Conservation (phyloP, 2,113 vertebrate species). For the Polyodon spathula region DNA sequence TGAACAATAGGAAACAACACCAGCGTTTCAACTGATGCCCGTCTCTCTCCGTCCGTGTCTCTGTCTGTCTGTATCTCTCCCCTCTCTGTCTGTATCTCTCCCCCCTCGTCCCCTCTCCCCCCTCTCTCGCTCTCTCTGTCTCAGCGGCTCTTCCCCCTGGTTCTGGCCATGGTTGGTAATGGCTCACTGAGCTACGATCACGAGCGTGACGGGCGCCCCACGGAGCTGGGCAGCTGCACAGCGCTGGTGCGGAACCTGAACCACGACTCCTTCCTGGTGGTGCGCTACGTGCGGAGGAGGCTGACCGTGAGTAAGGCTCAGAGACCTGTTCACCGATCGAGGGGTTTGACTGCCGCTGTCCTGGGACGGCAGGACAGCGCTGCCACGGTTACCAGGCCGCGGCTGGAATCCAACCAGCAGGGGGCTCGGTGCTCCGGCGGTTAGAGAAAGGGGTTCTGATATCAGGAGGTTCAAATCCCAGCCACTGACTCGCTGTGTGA, state of each 20-base stretch:
- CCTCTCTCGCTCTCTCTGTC: neutral
- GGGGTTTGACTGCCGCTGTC: too few species aligned
- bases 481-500: too few species aligned
- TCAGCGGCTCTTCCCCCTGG: constrained; percentile 83
- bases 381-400: too few species aligned
- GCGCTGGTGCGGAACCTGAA: constrained; percentile 87
- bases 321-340: too few species aligned
- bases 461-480: too few species aligned
- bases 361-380: too few species aligned
- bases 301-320: constrained; percentile 70
- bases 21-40: neutral
- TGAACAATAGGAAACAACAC: too few species aligned
- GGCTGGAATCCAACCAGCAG: too few species aligned
- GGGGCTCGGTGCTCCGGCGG: too few species aligned
- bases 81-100: neutral
- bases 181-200: constrained; percentile 85
- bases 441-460: too few species aligned
- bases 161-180: constrained; percentile 90
- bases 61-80: too few species aligned
- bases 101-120: neutral
- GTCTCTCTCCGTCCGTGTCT: neutral
- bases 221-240: constrained; percentile 84
- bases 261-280: constrained; percentile 92
- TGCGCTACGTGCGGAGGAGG: constrained; percentile 84
- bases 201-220: constrained; percentile 78